These are phyloP conservation scores for Pteruthius melanotis DNA, from an alignment of 2,113 vertebrate genomes.

Conservation along the genomic window DNA sequence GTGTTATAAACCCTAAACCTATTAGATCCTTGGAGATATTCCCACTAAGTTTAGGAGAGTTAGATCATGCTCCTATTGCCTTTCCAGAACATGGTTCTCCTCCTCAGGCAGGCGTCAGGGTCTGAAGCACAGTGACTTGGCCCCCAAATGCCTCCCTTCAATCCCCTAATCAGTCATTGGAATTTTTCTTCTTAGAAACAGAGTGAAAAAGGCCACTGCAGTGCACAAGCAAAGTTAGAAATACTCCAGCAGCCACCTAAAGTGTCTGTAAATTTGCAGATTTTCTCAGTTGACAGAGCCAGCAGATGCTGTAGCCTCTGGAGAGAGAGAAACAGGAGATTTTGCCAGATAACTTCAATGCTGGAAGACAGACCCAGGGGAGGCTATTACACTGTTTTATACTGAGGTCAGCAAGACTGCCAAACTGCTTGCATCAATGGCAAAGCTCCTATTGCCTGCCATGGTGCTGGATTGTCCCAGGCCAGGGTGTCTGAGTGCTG, in stretches of 20 bases:
- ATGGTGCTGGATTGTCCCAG: rapidly evolving
- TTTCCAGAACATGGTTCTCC: background rate
- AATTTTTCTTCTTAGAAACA: background rate
- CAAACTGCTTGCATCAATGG: background rate
- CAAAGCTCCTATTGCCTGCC: background rate
- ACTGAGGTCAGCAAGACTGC: background rate
- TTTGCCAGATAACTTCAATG: background rate
- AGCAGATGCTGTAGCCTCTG: background rate
- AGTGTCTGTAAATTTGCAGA: background rate
- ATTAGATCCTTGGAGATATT: background rate
- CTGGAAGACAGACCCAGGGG: background rate
- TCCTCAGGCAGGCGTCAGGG: background rate
- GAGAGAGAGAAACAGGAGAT: background rate
- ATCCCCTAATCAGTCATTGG: background rate
- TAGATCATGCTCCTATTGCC: background rate
- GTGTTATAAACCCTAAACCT: background rate
- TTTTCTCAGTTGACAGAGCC: background rate
- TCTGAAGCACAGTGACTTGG: background rate
- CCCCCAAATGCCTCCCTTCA: background rate
- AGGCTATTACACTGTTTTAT: background rate
- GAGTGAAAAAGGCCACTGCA: background rate
- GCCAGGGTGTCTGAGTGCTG: rapidly evolving
- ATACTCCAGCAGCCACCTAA: background rate
- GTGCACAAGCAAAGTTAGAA: background rate
- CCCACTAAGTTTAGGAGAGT: background rate